Evolutionary conservation across 64 coral and sea anemone genomes (phyloP), one percentile per base, ranked within the genome.

Genomic region (Pocillopora verrucosa): DNA sequence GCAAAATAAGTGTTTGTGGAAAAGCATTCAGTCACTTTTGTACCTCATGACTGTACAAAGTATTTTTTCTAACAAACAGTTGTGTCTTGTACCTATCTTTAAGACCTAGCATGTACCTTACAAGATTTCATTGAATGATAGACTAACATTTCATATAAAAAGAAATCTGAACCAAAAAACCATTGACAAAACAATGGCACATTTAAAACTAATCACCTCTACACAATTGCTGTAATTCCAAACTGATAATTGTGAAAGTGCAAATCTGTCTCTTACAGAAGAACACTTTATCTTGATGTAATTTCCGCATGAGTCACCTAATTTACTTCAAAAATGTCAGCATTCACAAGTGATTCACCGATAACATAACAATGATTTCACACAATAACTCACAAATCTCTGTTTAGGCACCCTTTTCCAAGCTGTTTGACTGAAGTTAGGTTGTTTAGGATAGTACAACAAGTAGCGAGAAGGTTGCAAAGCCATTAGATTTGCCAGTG

Each of bases 321-420:
- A 0, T 19, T 13, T 22, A n/a, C 64, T 67, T 22, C 14, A 67
- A 30, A 20, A 70, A 70, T 25, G 22, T 24, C n/a, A 70, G 20
- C 20, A 11, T 5, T 37, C 57, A 16, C 51, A 57, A 85, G 7
- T 56, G 35, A 68, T 30, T 72, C 10, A 26, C 20, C 0, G 11
- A 85, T 20, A 85, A 70, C 37, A 30, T 72, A 85, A 72, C 20
- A 70, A 13, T 72, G 20, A 72, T 57, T 70, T 72, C 56, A n/a
- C 64, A 85, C 37, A 85, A 85, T 65, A 22, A 85, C 82, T 85
- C 19, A 85, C 82, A 72, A 85, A 72, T 26, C 37, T 85, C 17
- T 85, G 63, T n/a, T 20, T 37, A 57, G 25, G 19, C 67, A 56
- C 68, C 41, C 56, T 24, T 60, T 79, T 79, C 77, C 77, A 79